These are phyloP conservation scores for Tachystola acroxantha DNA, from an alignment of 2,888 invertebrate species.

Conservation along the genomic window DNA sequence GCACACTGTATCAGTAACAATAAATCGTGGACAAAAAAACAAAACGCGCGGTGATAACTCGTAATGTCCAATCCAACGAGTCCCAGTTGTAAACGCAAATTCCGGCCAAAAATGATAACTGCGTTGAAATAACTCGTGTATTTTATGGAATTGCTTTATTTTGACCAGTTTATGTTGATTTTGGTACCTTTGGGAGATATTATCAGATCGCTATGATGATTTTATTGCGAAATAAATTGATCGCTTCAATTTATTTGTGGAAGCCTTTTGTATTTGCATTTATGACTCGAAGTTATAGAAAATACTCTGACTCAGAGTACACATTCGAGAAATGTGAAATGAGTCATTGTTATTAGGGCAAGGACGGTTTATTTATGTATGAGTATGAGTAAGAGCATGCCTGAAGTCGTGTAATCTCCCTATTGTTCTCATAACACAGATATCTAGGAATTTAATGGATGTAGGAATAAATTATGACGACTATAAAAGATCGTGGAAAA, in stretches of 20 bases:
- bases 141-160: slow-evolving; percentile 42
- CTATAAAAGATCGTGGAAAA: no score
- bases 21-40: slow-evolving; percentile 33
- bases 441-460: not conserved
- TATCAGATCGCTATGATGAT: slow-evolving; percentile 17
- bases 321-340: no score
- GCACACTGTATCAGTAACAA: slow-evolving; percentile 20
- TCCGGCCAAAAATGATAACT: slow-evolving; percentile 62
- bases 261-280: no score
- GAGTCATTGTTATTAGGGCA: no score
- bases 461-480: not conserved
- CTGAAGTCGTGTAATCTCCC: not conserved
- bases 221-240: slow-evolving; percentile 29
- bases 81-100: slow-evolving; percentile 52
- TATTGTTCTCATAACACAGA: not conserved
- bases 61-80: slow-evolving; percentile 50
- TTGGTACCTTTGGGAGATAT: slow-evolving; percentile 13
- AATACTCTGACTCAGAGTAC: no score
- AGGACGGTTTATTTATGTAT: no score
- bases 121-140: slow-evolving; percentile 17
- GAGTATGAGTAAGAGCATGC: slow-evolving; percentile 3
- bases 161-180: slow-evolving; percentile 30
- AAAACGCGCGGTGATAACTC: slow-evolving; percentile 37
- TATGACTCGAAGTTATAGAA: no score
- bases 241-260: no score